phyloP scores from a whole-genome alignment of 2,797 vertebrate genomes.

The Cyprinella venusta region DNA sequence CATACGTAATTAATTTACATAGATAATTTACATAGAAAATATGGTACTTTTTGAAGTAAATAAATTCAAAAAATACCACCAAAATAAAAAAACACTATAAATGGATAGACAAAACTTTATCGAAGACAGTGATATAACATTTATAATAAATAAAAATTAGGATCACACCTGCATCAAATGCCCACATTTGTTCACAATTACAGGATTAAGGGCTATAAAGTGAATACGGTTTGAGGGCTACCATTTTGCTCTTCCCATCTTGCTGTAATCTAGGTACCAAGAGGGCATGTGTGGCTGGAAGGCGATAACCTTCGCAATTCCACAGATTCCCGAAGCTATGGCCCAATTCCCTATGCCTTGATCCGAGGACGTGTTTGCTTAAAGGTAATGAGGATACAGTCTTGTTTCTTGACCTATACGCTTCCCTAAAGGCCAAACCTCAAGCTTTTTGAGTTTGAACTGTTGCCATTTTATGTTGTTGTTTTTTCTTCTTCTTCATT shows the following conservation, averaged over 20 bases:
- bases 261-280: constrained; percentile 84
- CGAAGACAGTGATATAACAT: too few relatives aligned
- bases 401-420: constrained; percentile 35
- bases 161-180: too few relatives aligned
- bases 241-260: constrained; percentile 36
- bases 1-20: too few relatives aligned
- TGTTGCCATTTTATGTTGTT: constrained; percentile 1
- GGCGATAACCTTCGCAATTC: constrained; percentile 97
- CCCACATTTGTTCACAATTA: too few relatives aligned
- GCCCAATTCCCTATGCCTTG: constrained; percentile 93
- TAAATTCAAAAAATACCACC: too few relatives aligned
- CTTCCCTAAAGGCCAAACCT: constrained; percentile 4
- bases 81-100: too few relatives aligned
- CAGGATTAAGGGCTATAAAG: too few relatives aligned
- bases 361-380: constrained; percentile 94
- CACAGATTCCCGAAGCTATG: constrained; percentile 93
- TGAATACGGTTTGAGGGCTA: too few relatives aligned
- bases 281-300: constrained; percentile 97
- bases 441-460: not conserved
- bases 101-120: too few relatives aligned
- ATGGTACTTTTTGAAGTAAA: too few relatives aligned
- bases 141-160: too few relatives aligned
- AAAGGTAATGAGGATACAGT: constrained; percentile 82
- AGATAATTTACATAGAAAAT: too few relatives aligned
- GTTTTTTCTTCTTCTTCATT: not conserved